These are phyloP conservation scores for Aldabrachelys gigantea DNA, from an alignment of 2,113 vertebrate species.

Conservation along the genomic window DNA sequence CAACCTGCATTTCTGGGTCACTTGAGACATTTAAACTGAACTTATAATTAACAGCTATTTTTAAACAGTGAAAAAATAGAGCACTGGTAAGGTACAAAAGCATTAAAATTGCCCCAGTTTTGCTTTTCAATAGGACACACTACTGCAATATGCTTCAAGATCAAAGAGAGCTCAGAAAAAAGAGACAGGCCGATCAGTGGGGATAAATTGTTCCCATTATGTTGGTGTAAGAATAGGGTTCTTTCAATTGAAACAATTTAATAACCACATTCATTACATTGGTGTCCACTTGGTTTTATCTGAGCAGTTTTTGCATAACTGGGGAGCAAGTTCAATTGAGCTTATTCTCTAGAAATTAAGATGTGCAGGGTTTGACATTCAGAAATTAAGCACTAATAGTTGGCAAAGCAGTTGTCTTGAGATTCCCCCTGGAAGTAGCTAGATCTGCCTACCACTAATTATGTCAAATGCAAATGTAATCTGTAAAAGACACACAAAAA, in stretches of 20 bases:
- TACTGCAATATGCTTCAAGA: slow-evolving; percentile 98
- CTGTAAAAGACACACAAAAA: slow-evolving; percentile 81
- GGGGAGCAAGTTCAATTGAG: slow-evolving; percentile 88
- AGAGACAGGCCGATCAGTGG: slow-evolving; percentile 97
- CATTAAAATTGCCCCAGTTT: slow-evolving; percentile 99
- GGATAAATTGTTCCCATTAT: slow-evolving; percentile 99
- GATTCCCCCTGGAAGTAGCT: slow-evolving; percentile 89
- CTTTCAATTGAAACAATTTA: slow-evolving; percentile 99
- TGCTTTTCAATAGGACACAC: slow-evolving; percentile 99
- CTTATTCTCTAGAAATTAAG: slow-evolving; percentile 95
- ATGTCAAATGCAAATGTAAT: slow-evolving; percentile 91
- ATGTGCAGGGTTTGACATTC: slow-evolving; percentile 94
- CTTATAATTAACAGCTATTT: slow-evolving; percentile 99
- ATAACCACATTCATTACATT: slow-evolving; percentile 99
- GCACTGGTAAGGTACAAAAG: slow-evolving; percentile 99
- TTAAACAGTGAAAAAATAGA: slow-evolving; percentile 99
- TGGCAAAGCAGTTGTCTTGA: slow-evolving; percentile 92
- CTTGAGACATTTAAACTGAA: slow-evolving; percentile 99
- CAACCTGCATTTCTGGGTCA: slow-evolving; percentile 99
- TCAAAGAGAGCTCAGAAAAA: slow-evolving; percentile 99
- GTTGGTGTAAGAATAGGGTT: slow-evolving; percentile 98
- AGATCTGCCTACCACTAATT: slow-evolving; percentile 94
- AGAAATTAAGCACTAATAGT: slow-evolving; percentile 96
- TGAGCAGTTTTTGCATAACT: slow-evolving; percentile 86
- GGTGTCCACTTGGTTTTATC: slow-evolving; percentile 91